Conservation (phyloP, 2,888 invertebrate genomes). For the Gerosis bhagava region DNA sequence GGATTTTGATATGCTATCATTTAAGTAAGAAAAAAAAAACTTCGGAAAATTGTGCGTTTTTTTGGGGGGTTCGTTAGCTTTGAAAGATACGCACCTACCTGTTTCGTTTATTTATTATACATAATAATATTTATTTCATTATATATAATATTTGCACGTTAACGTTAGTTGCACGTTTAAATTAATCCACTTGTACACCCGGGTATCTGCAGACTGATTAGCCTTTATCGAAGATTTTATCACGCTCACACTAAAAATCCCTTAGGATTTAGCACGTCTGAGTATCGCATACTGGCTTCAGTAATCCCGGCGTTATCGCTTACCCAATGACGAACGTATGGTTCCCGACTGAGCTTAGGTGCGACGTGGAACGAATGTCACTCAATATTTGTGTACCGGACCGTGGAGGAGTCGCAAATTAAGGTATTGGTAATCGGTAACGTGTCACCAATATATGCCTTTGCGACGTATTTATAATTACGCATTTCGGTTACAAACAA, state of each 20-base stretch:
- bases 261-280: conserved; percentile 27
- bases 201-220: conserved; percentile 15
- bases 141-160: too few species aligned
- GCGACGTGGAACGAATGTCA: conserved; percentile 24
- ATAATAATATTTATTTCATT: too few species aligned
- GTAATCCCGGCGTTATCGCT: conserved; percentile 25
- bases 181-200: conserved; percentile 3
- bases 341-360: conserved; percentile 20
- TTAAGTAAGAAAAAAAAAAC: too few species aligned
- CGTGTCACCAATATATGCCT: too few species aligned
- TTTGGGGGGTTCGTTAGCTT: conserved; percentile 5
- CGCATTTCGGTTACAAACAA: too few species aligned
- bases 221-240: conserved; percentile 20
- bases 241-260: conserved; percentile 22
- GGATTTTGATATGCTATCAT: too few species aligned
- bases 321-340: conserved; percentile 27
- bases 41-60: background rate
- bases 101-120: too few species aligned
- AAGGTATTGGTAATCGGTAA: too few species aligned
- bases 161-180: too few species aligned
- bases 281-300: conserved; percentile 20
- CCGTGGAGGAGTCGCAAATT: conserved; percentile 6
- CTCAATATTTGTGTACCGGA: conserved; percentile 22
- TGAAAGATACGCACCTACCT: conserved; percentile 9
- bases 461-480: too few species aligned